Evolutionary conservation across 2,888 invertebrate species (phyloP), one percentile per base, ranked within the genome.

Genomic region (Argyresthia albistria): DNA sequence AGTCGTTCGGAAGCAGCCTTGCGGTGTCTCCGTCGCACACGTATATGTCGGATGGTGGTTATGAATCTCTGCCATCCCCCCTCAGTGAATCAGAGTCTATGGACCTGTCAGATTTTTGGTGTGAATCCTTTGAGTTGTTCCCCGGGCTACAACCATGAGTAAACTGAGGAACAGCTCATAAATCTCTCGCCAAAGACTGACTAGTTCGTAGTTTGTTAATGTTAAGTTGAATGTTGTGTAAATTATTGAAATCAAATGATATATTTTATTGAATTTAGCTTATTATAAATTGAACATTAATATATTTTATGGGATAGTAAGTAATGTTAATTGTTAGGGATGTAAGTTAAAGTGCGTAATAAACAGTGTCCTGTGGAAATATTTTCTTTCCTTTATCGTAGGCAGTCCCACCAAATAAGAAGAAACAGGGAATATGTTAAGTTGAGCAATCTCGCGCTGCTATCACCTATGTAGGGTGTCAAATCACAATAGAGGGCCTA

Each of bases 101-200:
- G 75, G 79, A 83, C 67, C 69, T 88, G 57, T 81, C 92, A 67
- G 92, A 93, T 68, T 87, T 92, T 65, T 94, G 93, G 93, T 92
- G 93, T 67, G 91, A 91, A 67, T 92, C 92, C 62, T 91, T 94
- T 64, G 94, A 94, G 77, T 78, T 95, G 61, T 95, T 95, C 77
- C 94, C 95, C 42, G 90, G 90, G 57, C 80, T 95, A 66, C 89
- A 25, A 25, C 25, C 91, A 52, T 94, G 88, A 83, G 53, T 55
- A 12, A 57, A 59, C 11, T 35, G 49, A 57, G 59, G 59, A 58
- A 58, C 57, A 65, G 55, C 60, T 66, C 73, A 72, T 74, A 76
- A 57, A 66, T 61, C 58, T 60, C 59, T 69, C 80, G 69, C 80
- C 80, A 75, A 83, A 84, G 86, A 87, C 86, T 87, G 86, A 86